phyloP scores from a whole-genome alignment of 2,113 vertebrate genomes.

The Lucifuga dentata region DNA sequence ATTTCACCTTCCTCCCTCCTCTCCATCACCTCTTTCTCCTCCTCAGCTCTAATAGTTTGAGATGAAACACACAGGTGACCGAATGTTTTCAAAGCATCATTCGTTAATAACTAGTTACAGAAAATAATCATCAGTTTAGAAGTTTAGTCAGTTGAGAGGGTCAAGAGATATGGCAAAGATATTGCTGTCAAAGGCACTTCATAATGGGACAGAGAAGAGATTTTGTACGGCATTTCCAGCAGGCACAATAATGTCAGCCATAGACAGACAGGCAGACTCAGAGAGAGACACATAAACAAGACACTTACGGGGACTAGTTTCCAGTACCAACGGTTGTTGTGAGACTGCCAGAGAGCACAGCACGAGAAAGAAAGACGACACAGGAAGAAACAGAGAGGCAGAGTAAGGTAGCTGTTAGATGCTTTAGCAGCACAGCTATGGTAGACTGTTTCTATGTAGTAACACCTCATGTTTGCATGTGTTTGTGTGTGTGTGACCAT shows the following conservation, averaged over 20 bases:
- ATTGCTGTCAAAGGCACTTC: background rate
- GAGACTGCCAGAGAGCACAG: conserved; percentile 69
- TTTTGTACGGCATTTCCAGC: conserved; percentile 44
- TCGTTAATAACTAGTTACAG: background rate
- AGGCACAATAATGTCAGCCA: conserved; percentile 58
- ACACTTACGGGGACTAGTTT: conserved; percentile 85
- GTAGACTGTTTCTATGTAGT: background rate
- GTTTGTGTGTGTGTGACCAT: conserved; percentile 14
- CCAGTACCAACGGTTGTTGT: conserved; percentile 84
- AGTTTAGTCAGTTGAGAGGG: conserved; percentile 11
- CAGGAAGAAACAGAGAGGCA: conserved; percentile 36
- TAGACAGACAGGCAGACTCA: conserved; percentile 7
- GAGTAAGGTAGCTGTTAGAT: conserved; percentile 50
- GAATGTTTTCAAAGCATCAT: conserved; percentile 37
- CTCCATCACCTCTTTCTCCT: conserved; percentile 19
- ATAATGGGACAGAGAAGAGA: conserved; percentile 32
- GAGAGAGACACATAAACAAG: conserved; percentile 20
- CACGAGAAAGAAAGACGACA: conserved; percentile 25
- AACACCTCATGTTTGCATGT: conserved; percentile 6
- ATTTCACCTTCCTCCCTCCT: conserved; percentile 39
- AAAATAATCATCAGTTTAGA: background rate
- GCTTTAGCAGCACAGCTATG: conserved; percentile 19
- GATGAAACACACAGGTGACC: conserved; percentile 39
- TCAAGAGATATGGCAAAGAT: conserved; percentile 4
- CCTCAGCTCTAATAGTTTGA: conserved; percentile 33